These are phyloP conservation scores for Periophthalmus magnuspinnatus DNA, from an alignment of 2,797 vertebrate species.

Conservation along the genomic window DNA sequence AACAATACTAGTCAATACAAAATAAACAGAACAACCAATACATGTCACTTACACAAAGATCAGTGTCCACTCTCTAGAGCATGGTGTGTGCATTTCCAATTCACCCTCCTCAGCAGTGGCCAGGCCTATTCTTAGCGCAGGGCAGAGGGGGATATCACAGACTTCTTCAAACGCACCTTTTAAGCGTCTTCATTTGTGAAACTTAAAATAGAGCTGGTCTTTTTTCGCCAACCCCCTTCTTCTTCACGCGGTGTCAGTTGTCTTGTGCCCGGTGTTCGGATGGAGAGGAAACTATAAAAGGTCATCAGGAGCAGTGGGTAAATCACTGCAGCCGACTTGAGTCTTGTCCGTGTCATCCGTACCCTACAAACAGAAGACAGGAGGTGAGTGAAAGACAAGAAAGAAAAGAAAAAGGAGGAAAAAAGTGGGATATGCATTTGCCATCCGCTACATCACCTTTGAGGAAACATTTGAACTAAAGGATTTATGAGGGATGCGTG, in stretches of 20 bases:
- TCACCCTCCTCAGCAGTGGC: slow-evolving; percentile 71
- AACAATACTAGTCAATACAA: slow-evolving; percentile 13
- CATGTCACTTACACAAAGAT: slow-evolving; percentile 35
- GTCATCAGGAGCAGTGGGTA: slow-evolving; percentile 57
- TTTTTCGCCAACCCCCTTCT: slow-evolving; percentile 54
- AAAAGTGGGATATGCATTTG: slow-evolving; percentile 12
- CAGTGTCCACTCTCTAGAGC: slow-evolving; percentile 37
- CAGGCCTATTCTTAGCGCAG: slow-evolving; percentile 79
- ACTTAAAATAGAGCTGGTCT: slow-evolving; percentile 79
- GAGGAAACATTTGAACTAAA: slow-evolving; percentile 25
- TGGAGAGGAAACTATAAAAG: slow-evolving; percentile 78
- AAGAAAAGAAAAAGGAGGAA: background rate
- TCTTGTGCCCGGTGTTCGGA: slow-evolving; percentile 77
- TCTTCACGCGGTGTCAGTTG: slow-evolving; percentile 75
- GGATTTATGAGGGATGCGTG: slow-evolving; percentile 27
- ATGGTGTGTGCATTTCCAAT: slow-evolving; percentile 50
- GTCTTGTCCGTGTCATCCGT: slow-evolving; percentile 74
- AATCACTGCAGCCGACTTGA: slow-evolving; percentile 79
- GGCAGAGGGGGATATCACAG: slow-evolving; percentile 58
- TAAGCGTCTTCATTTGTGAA: slow-evolving; percentile 85
- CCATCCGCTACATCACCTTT: slow-evolving; percentile 26
- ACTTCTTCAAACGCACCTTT: slow-evolving; percentile 85
- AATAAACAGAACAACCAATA: slow-evolving; percentile 21
- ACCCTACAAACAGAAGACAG: slow-evolving; percentile 60
- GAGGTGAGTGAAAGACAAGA: slow-evolving; percentile 74